Evolutionary conservation across 2,888 invertebrate genomes (phyloP), one percentile per base, ranked within the genome.

Genomic region (Dromius quadrimaculatus): DNA sequence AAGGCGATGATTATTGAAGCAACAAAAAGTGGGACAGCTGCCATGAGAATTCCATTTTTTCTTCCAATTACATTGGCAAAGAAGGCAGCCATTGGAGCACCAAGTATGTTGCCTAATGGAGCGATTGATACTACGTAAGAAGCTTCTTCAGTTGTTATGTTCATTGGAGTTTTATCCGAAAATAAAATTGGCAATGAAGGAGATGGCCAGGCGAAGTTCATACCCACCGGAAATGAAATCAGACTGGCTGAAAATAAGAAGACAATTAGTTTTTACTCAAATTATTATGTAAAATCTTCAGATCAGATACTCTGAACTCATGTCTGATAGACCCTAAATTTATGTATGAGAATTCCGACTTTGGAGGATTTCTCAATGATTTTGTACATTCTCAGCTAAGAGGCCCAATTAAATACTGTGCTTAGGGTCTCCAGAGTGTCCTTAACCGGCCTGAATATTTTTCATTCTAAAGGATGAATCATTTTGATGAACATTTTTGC

Each of bases 21-120:
- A 1, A 72, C n/a, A 5, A 76, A 66, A n/a, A 76, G 72, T 4
- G 77, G 75, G 1, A 62, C 13, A 23, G 70, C 20, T 8, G 50
- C 62, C 23, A 61, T 15, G 20, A 70, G 50, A 3, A 70, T 45
- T 22, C 32, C 70, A 11, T 13, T 47, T 62, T 70, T 70, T 32
- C 70, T 20, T 15, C 70, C 70, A 19, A 70, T 34, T 36, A 34
- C 41, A 11, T 70, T 38, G 17, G 62, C 70, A 3, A 70, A 11
- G 11, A 45, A 22, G 2, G 70, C 70, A 11, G 70, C 61, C 13
- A 70, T 19, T 36, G 70, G 70, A 22, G 70, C 70, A 3, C 70
- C 70, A 4, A 70, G 13, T 19, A 70, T 34, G 13, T 38, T 47
- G 23, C 70, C 70, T 5, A 70, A 9, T 19, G 62, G 70, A 13